Evolutionary conservation across 2,113 vertebrate genomes (phyloP).

Genomic region (Sorex fumeus): DNA sequence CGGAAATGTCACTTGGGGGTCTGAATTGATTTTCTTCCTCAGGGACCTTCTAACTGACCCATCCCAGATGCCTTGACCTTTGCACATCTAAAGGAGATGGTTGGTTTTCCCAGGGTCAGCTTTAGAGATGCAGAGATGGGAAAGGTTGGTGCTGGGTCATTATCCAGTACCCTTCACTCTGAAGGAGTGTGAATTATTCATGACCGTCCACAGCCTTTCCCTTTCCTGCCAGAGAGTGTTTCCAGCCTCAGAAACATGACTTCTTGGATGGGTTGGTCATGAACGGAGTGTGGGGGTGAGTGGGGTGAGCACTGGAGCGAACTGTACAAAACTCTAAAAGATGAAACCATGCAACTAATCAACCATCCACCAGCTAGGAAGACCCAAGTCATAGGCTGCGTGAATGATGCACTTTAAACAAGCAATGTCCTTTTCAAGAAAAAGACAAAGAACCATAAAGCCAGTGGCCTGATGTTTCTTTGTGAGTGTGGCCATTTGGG

Average conservation of each 20-base stretch:
- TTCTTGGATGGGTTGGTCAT: conserved; percentile 50
- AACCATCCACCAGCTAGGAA: conserved; percentile 27
- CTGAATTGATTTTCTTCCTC: conserved; percentile 88
- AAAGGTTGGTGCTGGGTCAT: conserved; percentile 84
- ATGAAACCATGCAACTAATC: conserved; percentile 54
- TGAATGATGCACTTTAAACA: conserved; percentile 19
- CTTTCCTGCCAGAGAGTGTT: conserved; percentile 68
- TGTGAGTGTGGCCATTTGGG: neutral
- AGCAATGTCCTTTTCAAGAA: neutral
- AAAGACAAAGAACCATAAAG: conserved; percentile 14
- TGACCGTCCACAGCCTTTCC: conserved; percentile 78
- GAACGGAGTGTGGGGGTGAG: neutral
- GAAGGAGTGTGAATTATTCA: conserved; percentile 88
- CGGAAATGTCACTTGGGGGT: conserved; percentile 84
- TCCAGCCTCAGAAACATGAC: conserved; percentile 64
- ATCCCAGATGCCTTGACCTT: conserved; percentile 84
- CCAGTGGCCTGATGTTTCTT: neutral
- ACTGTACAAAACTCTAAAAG: conserved; percentile 69
- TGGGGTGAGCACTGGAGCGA: neutral
- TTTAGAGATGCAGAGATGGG: conserved; percentile 86
- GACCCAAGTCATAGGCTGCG: neutral
- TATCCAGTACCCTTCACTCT: conserved; percentile 83
- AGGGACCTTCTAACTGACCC: conserved; percentile 85
- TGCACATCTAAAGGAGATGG: conserved; percentile 71
- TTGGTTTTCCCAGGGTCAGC: conserved; percentile 74